These are phyloP conservation scores for Drosophila macrothrix DNA, from an alignment of 2,888 invertebrate species.

Conservation along the genomic window DNA sequence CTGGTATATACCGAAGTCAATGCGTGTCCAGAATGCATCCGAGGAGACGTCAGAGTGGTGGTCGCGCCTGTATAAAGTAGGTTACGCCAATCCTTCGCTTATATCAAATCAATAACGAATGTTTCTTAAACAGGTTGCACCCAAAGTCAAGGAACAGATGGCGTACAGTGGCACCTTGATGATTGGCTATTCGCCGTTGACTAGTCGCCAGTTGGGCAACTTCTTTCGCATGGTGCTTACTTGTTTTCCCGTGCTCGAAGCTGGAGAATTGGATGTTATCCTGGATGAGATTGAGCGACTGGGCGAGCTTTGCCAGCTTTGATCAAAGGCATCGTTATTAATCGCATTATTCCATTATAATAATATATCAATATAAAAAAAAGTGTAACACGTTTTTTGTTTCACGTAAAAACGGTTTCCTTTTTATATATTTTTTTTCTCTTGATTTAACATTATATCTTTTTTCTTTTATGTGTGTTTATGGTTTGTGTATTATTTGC, in stretches of 20 bases:
- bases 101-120: not conserved
- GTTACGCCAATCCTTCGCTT: not conserved
- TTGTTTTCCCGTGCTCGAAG: constrained; percentile 88
- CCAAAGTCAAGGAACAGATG: constrained; percentile 90
- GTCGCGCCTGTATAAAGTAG: constrained; percentile 85
- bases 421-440: constrained; percentile 62
- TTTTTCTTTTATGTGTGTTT: constrained; percentile 27
- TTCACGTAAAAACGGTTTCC: constrained; percentile 53
- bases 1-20: constrained; percentile 91
- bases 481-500: constrained; percentile 55
- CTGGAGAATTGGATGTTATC: constrained; percentile 87
- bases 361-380: constrained; percentile 8
- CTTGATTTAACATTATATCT: constrained; percentile 69
- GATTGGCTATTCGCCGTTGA: constrained; percentile 91
- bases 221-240: constrained; percentile 92
- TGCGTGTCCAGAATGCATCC: constrained; percentile 82
- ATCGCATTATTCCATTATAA: not conserved
- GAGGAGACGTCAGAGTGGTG: constrained; percentile 86
- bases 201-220: constrained; percentile 88
- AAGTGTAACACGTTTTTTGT: constrained; percentile 3
- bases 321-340: constrained; percentile 6
- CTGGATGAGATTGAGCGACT: constrained; percentile 88
- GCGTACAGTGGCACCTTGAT: constrained; percentile 88
- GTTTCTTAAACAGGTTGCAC: constrained; percentile 85
- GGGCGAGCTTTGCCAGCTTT: constrained; percentile 83